Evolutionary conservation across 2,888 invertebrate species (phyloP), one percentile per base, ranked within the genome.

Genomic region (Clepsis dumicolana): DNA sequence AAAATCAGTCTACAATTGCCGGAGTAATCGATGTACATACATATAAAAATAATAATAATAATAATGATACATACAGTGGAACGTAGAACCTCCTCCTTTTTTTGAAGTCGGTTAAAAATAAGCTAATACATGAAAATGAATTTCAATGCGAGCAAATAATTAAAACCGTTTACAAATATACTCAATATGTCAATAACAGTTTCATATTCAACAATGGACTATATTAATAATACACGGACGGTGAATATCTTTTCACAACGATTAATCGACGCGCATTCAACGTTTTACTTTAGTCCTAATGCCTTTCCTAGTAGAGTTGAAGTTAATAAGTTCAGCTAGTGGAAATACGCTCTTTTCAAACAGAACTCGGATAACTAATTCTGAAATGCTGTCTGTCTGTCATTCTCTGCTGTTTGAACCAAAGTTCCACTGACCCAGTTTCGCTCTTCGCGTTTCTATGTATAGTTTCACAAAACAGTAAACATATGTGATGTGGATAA

Each of bases 331-430:
- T 21, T 8, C 0, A 1, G 1, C 12, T 7, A 10, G 12, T 21
- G 5, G 3, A 21, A 4, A 18, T 48, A 48, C 0, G 48, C 21
- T 8, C 0, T 48, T 48, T 18, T 3, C n/a, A 24, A 7, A 38
- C 14, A n/a, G 8, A 21, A 41, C 25, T 25, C 41, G 21, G 48
- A 24, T 32, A 48, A 29, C 27, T 61, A 41, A 38, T 52, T 60
- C 21, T 29, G 38, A 41, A 65, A 53, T 27, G 27, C 57, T 59
- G 65, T 41, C 65, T 7, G 60, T 65, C 65, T 60, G 60, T 65
- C 65, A 60, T 59, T 52, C 16, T 14, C 41, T 60, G 41, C 29
- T 60, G 29, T 38, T 56, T 24, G 56, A 56, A 59, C 27, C 29
- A 16, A 59, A 29, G 59, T 41, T 24, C 50, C 4, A 18, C n/a